A percentile compares a stretch with the other conserved stretches of the same genome.
Conservation (phyloP, 2,888 invertebrate species). For the Spialia ferax region DNA sequence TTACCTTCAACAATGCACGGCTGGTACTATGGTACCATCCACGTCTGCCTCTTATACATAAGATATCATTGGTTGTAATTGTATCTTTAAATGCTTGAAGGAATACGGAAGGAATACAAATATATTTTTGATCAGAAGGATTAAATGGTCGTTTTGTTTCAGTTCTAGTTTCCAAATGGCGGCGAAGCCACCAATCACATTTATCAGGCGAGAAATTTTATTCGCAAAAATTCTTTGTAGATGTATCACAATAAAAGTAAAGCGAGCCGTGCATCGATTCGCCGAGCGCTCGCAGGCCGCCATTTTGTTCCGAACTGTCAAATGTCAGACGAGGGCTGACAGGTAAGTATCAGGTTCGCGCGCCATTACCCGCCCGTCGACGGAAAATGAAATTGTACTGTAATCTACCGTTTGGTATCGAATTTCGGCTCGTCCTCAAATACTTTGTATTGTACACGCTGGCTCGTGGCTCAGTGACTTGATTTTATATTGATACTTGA, state of each 20-base stretch:
- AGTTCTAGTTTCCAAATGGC: constrained; percentile 1
- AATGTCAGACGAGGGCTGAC: constrained; percentile 35
- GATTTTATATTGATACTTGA: background rate
- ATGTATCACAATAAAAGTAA: background rate
- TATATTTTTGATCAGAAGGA: background rate
- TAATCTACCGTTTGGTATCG: constrained; percentile 22
- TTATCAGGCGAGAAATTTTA: background rate
- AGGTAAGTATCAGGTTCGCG: constrained; percentile 42
- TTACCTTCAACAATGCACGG: too few relatives aligned
- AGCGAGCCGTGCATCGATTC: constrained; percentile 17
- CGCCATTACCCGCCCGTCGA: constrained; percentile 40
- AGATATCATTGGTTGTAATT: too few relatives aligned
- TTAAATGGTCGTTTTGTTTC: background rate
- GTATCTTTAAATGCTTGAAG: background rate
- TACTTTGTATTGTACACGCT: background rate
- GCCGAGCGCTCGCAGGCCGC: constrained; percentile 22
- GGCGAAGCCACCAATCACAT: background rate
- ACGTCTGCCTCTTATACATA: too few relatives aligned
- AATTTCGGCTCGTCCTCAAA: constrained; percentile 6
- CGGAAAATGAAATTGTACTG: constrained; percentile 41
- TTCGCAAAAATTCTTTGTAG: background rate
- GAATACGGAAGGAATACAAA: too few relatives aligned
- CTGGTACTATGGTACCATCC: too few relatives aligned
- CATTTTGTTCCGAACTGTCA: constrained; percentile 38
- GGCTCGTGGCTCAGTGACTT: constrained; percentile 7